Evolutionary conservation across 1,140 invertebrate species (phyloP).

Genomic region (Heliothis virescens): DNA sequence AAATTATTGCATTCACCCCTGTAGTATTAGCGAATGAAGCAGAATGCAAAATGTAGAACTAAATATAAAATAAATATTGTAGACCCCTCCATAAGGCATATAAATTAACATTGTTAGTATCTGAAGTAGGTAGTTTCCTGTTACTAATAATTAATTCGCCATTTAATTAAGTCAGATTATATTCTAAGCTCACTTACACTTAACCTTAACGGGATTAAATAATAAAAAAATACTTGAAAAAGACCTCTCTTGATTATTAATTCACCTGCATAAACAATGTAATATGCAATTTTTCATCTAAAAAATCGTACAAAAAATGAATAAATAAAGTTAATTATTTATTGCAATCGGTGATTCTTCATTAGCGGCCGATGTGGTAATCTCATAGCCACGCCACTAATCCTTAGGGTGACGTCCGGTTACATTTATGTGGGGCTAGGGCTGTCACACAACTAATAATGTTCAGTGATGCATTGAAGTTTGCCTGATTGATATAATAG

Average conservation of each 20-base stretch:
- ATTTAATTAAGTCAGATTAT: not conserved
- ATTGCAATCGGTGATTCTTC: constrained; percentile 85
- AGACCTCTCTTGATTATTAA: not conserved
- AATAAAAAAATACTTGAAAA: not conserved
- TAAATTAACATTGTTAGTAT: not conserved
- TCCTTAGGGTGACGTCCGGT: constrained; percentile 84
- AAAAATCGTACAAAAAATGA: not conserved
- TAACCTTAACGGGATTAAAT: no score
- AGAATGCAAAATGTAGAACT: not conserved
- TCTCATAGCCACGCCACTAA: constrained; percentile 84
- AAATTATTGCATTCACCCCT: not conserved
- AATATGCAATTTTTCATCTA: no score
- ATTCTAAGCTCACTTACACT: no score
- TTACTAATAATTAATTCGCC: not conserved
- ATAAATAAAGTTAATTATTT: constrained; percentile 58
- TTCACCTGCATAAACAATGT: not conserved
- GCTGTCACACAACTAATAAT: constrained; percentile 59
- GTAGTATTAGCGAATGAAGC: not conserved
- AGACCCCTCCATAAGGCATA: no score
- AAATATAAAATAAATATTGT: not conserved
- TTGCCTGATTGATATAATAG: no score
- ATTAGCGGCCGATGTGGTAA: constrained; percentile 85
- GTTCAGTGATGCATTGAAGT: not conserved
- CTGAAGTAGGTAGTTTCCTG: no score
- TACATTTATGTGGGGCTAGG: constrained; percentile 73